Evolutionary conservation across 2,888 invertebrate species (phyloP), one percentile per base, ranked within the genome.

Genomic region (Parnassius glacialis): DNA sequence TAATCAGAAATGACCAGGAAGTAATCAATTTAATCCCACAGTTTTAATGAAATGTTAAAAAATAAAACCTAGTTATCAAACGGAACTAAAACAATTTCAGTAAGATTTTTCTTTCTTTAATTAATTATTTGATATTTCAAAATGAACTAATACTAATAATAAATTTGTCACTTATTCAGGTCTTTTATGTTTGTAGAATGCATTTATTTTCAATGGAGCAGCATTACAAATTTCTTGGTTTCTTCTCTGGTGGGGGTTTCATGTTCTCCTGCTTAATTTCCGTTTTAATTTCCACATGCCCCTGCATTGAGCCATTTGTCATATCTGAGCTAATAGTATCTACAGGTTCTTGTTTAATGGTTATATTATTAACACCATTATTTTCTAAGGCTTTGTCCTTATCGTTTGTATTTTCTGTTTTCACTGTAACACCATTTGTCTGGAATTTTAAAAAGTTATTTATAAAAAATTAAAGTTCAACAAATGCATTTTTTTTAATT

Each of bases 171-270:
- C 7, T 25, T 25, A 25, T 25, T 25, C 25, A 25, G 25, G 25
- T 25, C 25, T 25, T 25, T 25, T 25, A 25, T 25, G 25, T 25
- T 25, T 25, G 7, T 2, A 25, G 34, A 5, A 34, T 34, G 34
- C 34, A 34, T 34, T 34, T 3, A 25, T 25, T 34, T 34, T 34
- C 34, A 34, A 7, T 5, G 1, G 34, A 34, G 7, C 7, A 34
- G 7, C 34, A 50, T 62, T 67, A 68, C 68, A 89, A 68, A 87
- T 78, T 74, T 83, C 96, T 94, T 7, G 94, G 94, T 80, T 97
- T 97, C 76, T 96, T 97, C 77, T 97, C 97, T 56, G 97, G 96
- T 9, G 97, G 97, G 58, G 97, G 97, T 85, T 96, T 97, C 94
- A 96, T 96, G 68, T 93, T 93, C 75, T 96, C 96, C 68, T 92